Evolutionary conservation across 1,140 invertebrate species (phyloP).

Genomic region (Aphaenogaster ashmeadi): DNA sequence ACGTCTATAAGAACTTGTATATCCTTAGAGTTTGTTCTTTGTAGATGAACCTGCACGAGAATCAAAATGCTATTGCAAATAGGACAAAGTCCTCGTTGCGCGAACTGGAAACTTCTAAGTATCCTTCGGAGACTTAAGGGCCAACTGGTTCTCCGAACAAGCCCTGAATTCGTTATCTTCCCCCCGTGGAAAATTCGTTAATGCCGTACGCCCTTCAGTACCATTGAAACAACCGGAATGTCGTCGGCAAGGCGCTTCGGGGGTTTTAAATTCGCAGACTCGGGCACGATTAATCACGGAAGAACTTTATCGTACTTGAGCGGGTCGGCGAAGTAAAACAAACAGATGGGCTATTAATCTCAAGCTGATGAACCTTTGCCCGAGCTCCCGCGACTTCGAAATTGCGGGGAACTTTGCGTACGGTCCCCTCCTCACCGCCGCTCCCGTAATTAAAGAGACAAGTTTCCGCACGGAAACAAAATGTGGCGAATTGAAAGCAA

Average conservation of each 20-base stretch:
- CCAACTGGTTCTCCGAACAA: constrained; percentile 36
- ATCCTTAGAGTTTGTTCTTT: constrained; percentile 6
- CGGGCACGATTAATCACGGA: constrained; percentile 69
- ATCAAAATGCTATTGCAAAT: constrained; percentile 54
- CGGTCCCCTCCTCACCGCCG: constrained; percentile 20
- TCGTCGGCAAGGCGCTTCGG: constrained; percentile 44
- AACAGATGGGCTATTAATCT: constrained; percentile 75
- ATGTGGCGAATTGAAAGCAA: constrained; percentile 67
- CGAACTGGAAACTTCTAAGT: constrained; percentile 47
- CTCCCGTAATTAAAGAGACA: constrained; percentile 70
- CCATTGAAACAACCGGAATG: constrained; percentile 60
- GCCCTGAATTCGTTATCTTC: constrained; percentile 50
- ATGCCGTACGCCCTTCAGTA: constrained; percentile 47
- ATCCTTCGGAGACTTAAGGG: constrained; percentile 43
- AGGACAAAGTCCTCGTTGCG: constrained; percentile 33
- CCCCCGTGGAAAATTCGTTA: constrained; percentile 55
- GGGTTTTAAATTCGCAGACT: constrained; percentile 48
- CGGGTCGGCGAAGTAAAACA: constrained; percentile 65
- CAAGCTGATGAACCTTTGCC: constrained; percentile 72
- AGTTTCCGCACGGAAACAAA: constrained; percentile 65
- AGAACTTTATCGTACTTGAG: constrained; percentile 74
- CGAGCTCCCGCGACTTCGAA: constrained; percentile 64
- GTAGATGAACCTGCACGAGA: constrained; percentile 45
- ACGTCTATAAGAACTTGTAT: background rate
- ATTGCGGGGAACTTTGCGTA: constrained; percentile 60